These are phyloP conservation scores for Lepisosteus osseus DNA, from an alignment of 2,113 vertebrate species.

Conservation along the genomic window DNA sequence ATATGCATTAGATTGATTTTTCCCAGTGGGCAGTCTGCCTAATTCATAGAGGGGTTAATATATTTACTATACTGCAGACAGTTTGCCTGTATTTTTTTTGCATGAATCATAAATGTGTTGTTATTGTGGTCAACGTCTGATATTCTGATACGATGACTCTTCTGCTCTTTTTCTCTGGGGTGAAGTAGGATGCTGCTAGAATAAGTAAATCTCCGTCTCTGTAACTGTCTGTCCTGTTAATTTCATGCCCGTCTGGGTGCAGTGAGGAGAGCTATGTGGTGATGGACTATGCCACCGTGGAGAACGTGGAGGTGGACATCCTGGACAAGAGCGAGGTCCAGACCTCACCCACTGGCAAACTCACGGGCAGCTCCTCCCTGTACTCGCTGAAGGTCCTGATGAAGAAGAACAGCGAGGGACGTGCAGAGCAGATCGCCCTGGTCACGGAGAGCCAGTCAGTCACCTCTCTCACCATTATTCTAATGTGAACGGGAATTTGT, in stretches of 20 bases:
- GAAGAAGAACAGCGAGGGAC: slow-evolving; percentile 80
- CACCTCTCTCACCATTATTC: not conserved
- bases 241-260: not conserved
- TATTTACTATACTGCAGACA: no score
- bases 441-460: slow-evolving; percentile 78
- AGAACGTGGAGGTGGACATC: slow-evolving; percentile 72
- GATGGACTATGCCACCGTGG: slow-evolving; percentile 80
- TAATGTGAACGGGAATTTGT: not conserved
- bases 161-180: no score
- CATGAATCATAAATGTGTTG: no score
- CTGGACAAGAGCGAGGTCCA: slow-evolving; percentile 50
- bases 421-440: slow-evolving; percentile 68
- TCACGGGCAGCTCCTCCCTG: slow-evolving; percentile 25
- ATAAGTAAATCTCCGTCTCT: not conserved
- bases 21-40: no score
- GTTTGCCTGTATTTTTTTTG: no score
- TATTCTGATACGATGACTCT: no score
- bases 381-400: slow-evolving; percentile 73
- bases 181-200: no score
- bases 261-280: slow-evolving; percentile 87
- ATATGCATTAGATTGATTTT: no score
- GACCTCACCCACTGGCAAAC: slow-evolving; percentile 33
- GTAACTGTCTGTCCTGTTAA: not conserved
- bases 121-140: no score
- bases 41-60: no score